Percentiles rank a stretch among this genome's conserved stretches.
Evolutionary conservation across 2,113 vertebrate genomes (phyloP).

Genomic region (Corythornis vintsioides): DNA sequence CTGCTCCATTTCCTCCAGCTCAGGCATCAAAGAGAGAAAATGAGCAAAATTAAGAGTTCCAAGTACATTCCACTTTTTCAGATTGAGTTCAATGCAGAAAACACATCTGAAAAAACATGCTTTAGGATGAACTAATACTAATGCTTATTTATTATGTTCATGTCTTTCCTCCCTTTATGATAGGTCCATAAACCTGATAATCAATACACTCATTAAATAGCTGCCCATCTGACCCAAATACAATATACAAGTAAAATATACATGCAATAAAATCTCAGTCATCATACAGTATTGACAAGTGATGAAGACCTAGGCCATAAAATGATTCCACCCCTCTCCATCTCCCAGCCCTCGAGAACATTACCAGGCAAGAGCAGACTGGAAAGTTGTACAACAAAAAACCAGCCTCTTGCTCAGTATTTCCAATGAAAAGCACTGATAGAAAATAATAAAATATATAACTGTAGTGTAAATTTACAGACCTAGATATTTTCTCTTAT

Average conservation of each 20-base stretch:
- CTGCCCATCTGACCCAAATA: not conserved
- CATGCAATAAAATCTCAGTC: not conserved
- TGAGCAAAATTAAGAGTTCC: not conserved
- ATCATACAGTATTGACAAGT: not conserved
- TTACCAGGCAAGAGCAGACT: not conserved
- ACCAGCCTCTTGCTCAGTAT: not conserved
- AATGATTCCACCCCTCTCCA: not conserved
- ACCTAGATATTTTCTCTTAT: conserved; percentile 24
- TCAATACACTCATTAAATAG: not conserved
- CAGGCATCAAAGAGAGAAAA: not conserved
- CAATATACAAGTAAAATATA: not conserved
- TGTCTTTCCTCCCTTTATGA: not conserved
- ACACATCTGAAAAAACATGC: not conserved
- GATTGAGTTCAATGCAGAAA: not conserved
- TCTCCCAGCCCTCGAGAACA: not conserved
- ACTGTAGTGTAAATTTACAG: not conserved
- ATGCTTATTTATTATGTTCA: not conserved
- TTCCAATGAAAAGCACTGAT: not conserved
- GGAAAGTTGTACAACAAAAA: conserved; percentile 7
- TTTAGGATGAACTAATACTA: not conserved
- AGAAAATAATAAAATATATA: conserved; percentile 10
- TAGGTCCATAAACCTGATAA: not conserved
- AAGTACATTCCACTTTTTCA: not conserved
- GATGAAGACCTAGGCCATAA: not conserved
- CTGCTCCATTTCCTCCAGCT: not conserved